phyloP scores from a whole-genome alignment of 2,113 vertebrate genomes.

The Echinops telfairi region DNA sequence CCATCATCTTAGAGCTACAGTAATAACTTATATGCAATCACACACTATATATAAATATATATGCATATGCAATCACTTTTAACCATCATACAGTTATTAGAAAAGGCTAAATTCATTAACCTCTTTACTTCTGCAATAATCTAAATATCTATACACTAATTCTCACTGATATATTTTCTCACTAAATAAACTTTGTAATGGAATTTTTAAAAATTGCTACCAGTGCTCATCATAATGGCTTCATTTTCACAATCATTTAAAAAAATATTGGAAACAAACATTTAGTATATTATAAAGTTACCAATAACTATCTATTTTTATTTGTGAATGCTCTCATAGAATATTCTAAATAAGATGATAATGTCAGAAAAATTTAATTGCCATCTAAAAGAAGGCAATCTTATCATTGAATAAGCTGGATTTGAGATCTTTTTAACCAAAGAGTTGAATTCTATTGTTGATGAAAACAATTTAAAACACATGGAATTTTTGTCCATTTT shows the following conservation, averaged over 20 bases:
- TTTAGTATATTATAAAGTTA: too few species aligned
- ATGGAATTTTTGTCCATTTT: constrained; percentile 2
- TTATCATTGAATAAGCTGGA: background rate
- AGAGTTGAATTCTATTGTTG: background rate
- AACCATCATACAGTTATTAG: constrained; percentile 28
- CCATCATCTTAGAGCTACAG: constrained; percentile 10
- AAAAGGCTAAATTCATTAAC: constrained; percentile 47
- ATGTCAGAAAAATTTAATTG: background rate
- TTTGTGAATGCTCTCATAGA: too few species aligned
- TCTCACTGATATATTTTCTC: constrained; percentile 44
- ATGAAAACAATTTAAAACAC: constrained; percentile 3
- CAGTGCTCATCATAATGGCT: too few species aligned
- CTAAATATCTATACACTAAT: constrained; percentile 62
- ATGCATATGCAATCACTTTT: constrained; percentile 1
- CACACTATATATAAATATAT: background rate
- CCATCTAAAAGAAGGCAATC: background rate
- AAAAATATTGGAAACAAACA: too few species aligned
- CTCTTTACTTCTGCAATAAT: constrained; percentile 42
- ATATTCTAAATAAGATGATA: too few species aligned
- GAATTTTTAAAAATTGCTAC: background rate
- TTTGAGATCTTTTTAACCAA: constrained; percentile 15
- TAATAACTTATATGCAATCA: background rate
- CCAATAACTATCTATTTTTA: too few species aligned
- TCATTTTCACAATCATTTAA: too few species aligned
- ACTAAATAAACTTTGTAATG: constrained; percentile 17